A percentile compares a stretch with the other conserved stretches of the same genome.
These are phyloP conservation scores for Phortica magna DNA, from an alignment of 2,888 invertebrate species.

Conservation along the genomic window DNA sequence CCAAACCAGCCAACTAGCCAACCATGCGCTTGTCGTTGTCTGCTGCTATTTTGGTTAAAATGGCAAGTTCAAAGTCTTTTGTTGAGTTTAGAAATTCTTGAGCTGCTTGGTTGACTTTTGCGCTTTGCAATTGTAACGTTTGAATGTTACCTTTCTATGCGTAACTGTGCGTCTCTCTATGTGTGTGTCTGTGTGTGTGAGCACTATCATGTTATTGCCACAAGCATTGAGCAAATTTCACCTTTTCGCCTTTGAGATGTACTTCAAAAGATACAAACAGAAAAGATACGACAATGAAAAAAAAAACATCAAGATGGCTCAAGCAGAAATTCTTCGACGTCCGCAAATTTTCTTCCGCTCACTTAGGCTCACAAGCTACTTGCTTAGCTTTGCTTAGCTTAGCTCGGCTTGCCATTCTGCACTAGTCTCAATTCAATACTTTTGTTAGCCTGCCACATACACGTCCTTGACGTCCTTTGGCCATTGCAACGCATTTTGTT, in stretches of 20 bases:
- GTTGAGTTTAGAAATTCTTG: slow-evolving; percentile 55
- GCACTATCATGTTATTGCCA: slow-evolving; percentile 44
- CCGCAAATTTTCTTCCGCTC: slow-evolving; percentile 68
- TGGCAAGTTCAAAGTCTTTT: slow-evolving; percentile 60
- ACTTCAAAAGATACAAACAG: background rate
- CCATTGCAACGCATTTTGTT: no score
- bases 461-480: no score
- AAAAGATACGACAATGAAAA: background rate
- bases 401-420: no score
- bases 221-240: no score
- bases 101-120: slow-evolving; percentile 51
- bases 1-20: no score
- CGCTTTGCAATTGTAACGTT: background rate
- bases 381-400: background rate
- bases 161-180: no score
- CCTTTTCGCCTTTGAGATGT: no score
- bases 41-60: slow-evolving; percentile 28
- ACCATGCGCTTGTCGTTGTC: no score
- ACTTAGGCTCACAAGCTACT: slow-evolving; percentile 52
- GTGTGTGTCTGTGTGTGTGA: slow-evolving; percentile 28
- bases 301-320: background rate
- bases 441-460: no score
- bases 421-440: no score
- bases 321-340: slow-evolving; percentile 42
- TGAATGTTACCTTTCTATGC: background rate